phyloP scores from a whole-genome alignment of 2,113 vertebrate genomes.

The Scomber japonicus region DNA sequence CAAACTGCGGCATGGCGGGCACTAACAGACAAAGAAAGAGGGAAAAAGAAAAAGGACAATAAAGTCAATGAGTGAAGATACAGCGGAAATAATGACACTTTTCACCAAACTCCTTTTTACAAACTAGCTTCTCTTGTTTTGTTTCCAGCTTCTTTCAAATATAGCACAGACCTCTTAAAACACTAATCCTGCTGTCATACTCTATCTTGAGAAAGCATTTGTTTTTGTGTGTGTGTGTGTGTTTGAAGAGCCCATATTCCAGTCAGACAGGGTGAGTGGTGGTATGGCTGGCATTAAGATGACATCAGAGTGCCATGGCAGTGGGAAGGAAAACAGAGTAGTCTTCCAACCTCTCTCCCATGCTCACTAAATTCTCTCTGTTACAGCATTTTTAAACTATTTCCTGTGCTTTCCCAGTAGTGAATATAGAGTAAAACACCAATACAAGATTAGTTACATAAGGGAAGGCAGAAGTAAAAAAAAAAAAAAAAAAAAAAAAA shows the following conservation, averaged over 20 bases:
- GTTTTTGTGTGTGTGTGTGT: slow-evolving; percentile 26
- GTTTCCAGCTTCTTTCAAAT: slow-evolving; percentile 36
- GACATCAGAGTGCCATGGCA: slow-evolving; percentile 54
- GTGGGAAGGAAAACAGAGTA: slow-evolving; percentile 51
- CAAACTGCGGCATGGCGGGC: slow-evolving; percentile 95
- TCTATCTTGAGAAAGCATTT: slow-evolving; percentile 42
- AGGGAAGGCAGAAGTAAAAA: no score
- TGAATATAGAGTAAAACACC: neutral
- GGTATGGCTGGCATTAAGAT: slow-evolving; percentile 57
- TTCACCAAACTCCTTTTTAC: neutral
- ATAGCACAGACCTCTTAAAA: slow-evolving; percentile 26
- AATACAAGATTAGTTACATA: neutral
- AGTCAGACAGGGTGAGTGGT: slow-evolving; percentile 21
- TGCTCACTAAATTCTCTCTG: neutral
- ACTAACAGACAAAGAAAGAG: slow-evolving; percentile 80
- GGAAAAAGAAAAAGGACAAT: neutral
- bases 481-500: no score
- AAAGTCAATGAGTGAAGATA: neutral
- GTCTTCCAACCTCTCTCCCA: slow-evolving; percentile 21
- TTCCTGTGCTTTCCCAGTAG: neutral
- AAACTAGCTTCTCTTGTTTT: slow-evolving; percentile 30
- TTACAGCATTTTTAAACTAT: neutral
- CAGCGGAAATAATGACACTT: neutral
- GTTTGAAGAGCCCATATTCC: slow-evolving; percentile 17
- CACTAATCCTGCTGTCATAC: slow-evolving; percentile 36